phyloP scores from a whole-genome alignment of 2,113 vertebrate species.

The Paratilapia polleni region DNA sequence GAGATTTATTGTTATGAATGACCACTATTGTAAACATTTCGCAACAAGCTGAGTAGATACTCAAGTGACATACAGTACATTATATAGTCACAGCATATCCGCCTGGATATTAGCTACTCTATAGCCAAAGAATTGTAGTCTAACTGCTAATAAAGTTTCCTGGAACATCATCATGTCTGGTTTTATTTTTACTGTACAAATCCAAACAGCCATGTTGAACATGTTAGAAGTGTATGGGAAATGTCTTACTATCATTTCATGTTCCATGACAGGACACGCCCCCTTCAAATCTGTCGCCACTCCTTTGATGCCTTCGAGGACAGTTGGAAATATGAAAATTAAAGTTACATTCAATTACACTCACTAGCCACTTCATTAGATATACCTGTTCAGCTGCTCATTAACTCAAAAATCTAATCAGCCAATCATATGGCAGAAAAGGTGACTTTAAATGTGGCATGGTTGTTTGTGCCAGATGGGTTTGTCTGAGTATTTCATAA shows the following conservation, averaged over 20 bases:
- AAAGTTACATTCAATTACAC: no score
- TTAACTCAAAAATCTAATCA: no score
- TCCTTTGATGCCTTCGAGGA: background rate
- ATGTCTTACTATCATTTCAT: background rate
- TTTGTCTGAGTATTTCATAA: no score
- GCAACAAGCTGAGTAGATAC: background rate
- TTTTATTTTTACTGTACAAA: background rate
- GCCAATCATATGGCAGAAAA: no score
- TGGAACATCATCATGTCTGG: background rate
- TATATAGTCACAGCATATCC: background rate
- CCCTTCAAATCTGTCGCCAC: background rate
- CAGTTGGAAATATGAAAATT: background rate
- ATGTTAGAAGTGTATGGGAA: background rate
- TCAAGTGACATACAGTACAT: background rate
- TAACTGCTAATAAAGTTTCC: slow-evolving; percentile 55
- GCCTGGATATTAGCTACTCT: slow-evolving; percentile 27
- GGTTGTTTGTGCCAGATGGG: no score
- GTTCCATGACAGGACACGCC: background rate
- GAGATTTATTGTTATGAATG: slow-evolving; percentile 22
- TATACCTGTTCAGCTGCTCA: no score
- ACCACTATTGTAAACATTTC: slow-evolving; percentile 37
- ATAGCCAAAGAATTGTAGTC: slow-evolving; percentile 57
- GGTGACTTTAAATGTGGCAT: no score
- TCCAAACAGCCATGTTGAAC: background rate
- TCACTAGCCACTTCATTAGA: no score